These are phyloP conservation scores for Smittia aterrima DNA, from an alignment of 2,888 invertebrate genomes.

Conservation along the genomic window DNA sequence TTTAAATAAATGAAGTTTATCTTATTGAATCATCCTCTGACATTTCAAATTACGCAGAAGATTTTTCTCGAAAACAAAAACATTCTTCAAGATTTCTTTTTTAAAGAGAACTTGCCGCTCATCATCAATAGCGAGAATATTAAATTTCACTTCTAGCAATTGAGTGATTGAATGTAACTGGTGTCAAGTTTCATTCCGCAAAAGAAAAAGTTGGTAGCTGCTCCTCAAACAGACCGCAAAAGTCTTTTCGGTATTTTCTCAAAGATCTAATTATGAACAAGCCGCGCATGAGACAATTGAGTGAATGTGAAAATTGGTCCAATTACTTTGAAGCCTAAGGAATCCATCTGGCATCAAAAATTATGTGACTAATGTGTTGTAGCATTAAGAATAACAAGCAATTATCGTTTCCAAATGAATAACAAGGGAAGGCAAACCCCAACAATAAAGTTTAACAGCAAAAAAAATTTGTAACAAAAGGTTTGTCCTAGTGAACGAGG, in stretches of 20 bases:
- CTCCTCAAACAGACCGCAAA: not conserved
- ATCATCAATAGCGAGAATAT: constrained; percentile 23
- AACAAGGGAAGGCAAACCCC: constrained; percentile 24
- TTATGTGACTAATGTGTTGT: constrained; percentile 36
- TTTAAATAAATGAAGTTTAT: not conserved
- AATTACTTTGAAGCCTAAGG: constrained; percentile 12
- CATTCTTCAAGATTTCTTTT: not conserved
- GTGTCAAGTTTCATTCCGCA: constrained; percentile 12
- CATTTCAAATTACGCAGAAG: constrained; percentile 23
- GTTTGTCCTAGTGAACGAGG: constrained; percentile 28
- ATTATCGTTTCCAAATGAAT: constrained; percentile 27
- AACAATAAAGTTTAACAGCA: constrained; percentile 2
- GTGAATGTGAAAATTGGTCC: constrained; percentile 36
- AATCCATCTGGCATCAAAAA: constrained; percentile 33
- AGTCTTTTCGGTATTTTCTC: not conserved
- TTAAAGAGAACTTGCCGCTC: constrained; percentile 33
- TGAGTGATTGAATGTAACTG: constrained; percentile 2
- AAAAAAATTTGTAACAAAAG: constrained; percentile 16
- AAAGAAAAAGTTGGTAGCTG: not conserved
- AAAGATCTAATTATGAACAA: constrained; percentile 14
- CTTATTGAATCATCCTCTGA: not conserved
- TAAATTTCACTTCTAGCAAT: constrained; percentile 17
- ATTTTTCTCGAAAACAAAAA: not conserved
- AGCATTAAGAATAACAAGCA: constrained; percentile 35
- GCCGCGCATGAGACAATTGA: constrained; percentile 14